These are phyloP conservation scores for Subacronicta megacephala DNA, from an alignment of 2,888 invertebrate genomes.

Conservation along the genomic window DNA sequence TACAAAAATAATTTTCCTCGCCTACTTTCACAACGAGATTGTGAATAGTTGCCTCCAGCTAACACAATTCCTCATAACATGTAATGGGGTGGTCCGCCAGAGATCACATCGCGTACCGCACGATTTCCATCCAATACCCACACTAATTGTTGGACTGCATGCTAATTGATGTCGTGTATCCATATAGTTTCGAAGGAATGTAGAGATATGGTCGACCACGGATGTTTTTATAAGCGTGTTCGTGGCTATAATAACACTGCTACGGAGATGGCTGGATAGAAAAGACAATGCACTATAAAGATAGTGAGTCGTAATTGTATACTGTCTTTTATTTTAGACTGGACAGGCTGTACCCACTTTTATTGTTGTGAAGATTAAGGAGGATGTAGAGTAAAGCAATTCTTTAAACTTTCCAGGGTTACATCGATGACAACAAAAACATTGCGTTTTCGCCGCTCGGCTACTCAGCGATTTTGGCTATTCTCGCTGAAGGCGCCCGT, in stretches of 20 bases:
- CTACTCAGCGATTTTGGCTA: conserved; percentile 90
- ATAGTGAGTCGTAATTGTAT: conserved; percentile 5
- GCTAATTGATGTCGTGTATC: conserved; percentile 33
- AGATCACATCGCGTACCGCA: conserved; percentile 15
- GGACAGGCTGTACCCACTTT: neutral
- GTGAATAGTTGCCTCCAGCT: neutral
- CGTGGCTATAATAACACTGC: conserved; percentile 19
- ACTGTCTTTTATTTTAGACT: neutral
- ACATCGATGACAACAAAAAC: conserved; percentile 87
- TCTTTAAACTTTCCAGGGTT: conserved; percentile 78
- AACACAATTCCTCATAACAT: neutral
- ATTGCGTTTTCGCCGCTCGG: conserved; percentile 92
- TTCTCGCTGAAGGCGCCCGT: conserved; percentile 90
- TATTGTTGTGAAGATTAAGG: neutral
- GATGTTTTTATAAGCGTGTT: conserved; percentile 32
- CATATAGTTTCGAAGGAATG: conserved; percentile 39
- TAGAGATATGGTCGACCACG: conserved; percentile 17
- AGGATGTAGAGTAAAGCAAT: neutral
- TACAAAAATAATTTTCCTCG: too few relatives aligned
- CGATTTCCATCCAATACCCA: conserved; percentile 31
- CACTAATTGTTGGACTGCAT: conserved; percentile 39
- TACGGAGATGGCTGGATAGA: conserved; percentile 19
- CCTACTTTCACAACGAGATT: neutral
- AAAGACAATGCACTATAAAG: conserved; percentile 16
- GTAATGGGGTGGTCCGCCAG: conserved; percentile 1